phyloP scores from a whole-genome alignment of 2,113 vertebrate genomes.

The Macrotus californicus region DNA sequence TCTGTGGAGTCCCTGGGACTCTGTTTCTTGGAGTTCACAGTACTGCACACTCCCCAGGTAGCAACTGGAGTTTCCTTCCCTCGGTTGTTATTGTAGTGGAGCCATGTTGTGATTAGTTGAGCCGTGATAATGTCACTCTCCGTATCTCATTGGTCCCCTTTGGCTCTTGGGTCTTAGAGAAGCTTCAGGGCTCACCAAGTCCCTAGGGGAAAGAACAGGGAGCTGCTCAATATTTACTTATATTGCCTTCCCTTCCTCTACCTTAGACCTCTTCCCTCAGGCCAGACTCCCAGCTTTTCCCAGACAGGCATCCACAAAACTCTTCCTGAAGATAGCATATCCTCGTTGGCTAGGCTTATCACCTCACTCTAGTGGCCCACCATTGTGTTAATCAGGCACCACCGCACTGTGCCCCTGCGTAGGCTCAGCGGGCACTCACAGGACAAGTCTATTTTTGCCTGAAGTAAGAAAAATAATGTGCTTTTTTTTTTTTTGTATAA shows the following conservation, averaged over 20 bases:
- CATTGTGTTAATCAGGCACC: background rate
- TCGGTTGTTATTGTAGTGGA: background rate
- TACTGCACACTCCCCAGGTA: too few species aligned
- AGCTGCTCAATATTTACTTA: background rate
- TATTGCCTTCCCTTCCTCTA: background rate
- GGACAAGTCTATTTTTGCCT: background rate
- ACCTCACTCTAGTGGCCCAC: background rate
- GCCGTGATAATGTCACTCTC: background rate
- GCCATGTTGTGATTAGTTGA: background rate
- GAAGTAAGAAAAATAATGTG: background rate
- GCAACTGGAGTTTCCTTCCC: background rate
- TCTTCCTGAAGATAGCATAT: background rate
- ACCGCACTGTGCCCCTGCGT: background rate
- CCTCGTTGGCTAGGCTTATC: background rate
- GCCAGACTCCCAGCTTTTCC: background rate
- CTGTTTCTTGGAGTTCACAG: background rate
- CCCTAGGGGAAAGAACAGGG: background rate
- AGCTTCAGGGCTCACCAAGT: background rate
- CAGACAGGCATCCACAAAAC: background rate
- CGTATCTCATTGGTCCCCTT: background rate
- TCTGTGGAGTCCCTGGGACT: background rate
- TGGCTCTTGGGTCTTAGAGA: background rate
- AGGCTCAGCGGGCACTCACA: background rate
- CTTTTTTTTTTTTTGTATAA: background rate
- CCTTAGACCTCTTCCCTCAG: background rate